Base-by-base conservation (phyloP, 2,113 vertebrate species). In the Choloepus hoffmanni region DNA sequence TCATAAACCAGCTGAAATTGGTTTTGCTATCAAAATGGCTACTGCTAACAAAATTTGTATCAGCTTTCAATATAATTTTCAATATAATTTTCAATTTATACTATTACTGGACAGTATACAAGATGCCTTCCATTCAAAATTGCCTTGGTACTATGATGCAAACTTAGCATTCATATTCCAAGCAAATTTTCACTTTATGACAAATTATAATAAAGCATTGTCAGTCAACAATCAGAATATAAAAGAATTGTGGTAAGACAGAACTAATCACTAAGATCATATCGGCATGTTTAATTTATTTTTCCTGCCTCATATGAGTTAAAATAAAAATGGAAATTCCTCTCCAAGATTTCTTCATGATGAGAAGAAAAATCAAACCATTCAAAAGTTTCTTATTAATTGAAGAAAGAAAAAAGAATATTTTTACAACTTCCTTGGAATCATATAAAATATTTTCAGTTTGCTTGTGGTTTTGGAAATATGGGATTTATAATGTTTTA, bases 161-260 rank as follows among this genome's bases (percentile, higher is more conserved):
- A 88, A 67, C 7, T 26, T 48, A 45, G 23, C 19, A 82, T 8
- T 79, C 14, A 53, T 58, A 90, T 89, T 89, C 58, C 93, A 86
- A 85, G 11, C 19, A 72, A 88, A 50, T 72, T 50, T 72, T 26
- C 50, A 65, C 26, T 95, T 92, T 85, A 63, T 63, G 43, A 91
- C 96, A 83, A 82, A 63, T 23, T 92, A 3, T 12, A 72, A 63
- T 45, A 95, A 92, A 68, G 50, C 65, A 48, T 36, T 93, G 53
- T 55, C 10, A 79, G 26, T 70, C 5, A 84, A 36, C 0, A 62
- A 15, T 63, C 50, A 82, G 48, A 58, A 63, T 89, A 18, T 6
- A 72, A 94, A 88, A 43, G 21, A 67, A 23, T 7, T 65, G 4
- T 55, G 18, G 62, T 72, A 43, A 74, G 60, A 72, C 4, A 55